Base-by-base conservation (phyloP, 1,140 invertebrate genomes). In the Bilobella aurantiaca region DNA sequence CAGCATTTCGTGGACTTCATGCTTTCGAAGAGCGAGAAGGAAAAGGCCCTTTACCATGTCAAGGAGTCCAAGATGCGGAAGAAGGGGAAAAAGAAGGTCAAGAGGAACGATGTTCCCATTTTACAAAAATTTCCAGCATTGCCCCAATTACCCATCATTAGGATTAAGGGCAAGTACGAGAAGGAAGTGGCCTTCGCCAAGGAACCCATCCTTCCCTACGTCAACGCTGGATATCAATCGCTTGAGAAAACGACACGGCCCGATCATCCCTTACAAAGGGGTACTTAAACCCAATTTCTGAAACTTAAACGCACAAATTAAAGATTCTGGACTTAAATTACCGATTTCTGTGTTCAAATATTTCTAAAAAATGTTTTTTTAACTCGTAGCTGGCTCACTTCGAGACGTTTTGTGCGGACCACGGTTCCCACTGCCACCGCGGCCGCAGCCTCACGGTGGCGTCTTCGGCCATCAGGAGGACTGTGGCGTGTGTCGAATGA, bases 361-460 rank as follows among this genome's bases (percentile, higher is more conserved):
- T 18, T 5, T 23, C 49, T 5, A 5, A 23, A 16, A 12, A 53
- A 23, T 53, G 8, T 23, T 23, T 53, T 53, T 62, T 46, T 8
- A 21, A 18, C 42, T 57, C n/a, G 18, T 18, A 65, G 69, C 46
- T 56, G 71, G 71, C 0, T 69, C 71, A 0, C 30, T 73, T 5
- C 46, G 66, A 27, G 66, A 70, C 53, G 68, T 70, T 8, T 47
- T 68, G 32, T 73, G 71, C 46, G 63, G 68, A 1, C 62, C 63
- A 21, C 64, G 30, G 27, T 69, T 60, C 25, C 71, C 71, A 5
- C 34, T 73, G 1, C 68, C 68, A 1, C 68, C 71, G 14, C 63
- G 71, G 25, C 71, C 71, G 16, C 64, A 64, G 14, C 68, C 66
- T 16, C 71, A 73, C 49, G 71, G 71, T 57, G 71, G 68, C 34